Evolutionary conservation across 1,140 invertebrate species (phyloP).

Genomic region (Brachionus sp.): DNA sequence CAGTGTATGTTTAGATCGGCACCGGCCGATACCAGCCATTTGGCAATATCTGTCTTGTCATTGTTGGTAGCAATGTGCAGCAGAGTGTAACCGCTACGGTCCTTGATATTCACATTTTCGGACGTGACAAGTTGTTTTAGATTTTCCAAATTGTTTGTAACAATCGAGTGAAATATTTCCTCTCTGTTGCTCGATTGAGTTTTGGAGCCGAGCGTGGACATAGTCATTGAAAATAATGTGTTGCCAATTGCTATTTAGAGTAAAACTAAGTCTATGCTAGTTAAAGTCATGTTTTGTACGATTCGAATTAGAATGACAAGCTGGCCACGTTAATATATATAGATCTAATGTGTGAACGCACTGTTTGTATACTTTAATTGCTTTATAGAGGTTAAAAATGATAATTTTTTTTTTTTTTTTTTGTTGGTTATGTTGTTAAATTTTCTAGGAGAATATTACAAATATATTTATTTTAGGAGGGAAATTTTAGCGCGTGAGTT

Average conservation of each 20-base stretch:
- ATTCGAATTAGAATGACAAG: not conserved
- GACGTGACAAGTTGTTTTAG: not conserved
- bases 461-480: not conserved
- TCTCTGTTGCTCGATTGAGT: conserved; percentile 8
- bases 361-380: too few relatives aligned
- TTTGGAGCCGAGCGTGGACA: not conserved
- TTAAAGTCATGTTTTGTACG: not conserved
- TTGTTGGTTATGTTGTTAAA: not conserved
- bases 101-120: conserved; percentile 38
- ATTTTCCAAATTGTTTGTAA: not conserved
- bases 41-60: conserved; percentile 20
- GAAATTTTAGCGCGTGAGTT: not conserved
- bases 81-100: conserved; percentile 29
- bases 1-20: conserved; percentile 33
- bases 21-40: conserved; percentile 13
- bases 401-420: not conserved
- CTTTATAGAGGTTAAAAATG: not conserved
- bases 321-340: too few relatives aligned
- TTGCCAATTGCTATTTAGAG: too few relatives aligned
- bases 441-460: too few relatives aligned
- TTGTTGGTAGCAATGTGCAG: conserved; percentile 29
- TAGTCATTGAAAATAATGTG: not conserved
- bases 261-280: not conserved
- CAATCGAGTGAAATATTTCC: conserved; percentile 37
- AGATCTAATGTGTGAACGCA: too few relatives aligned